These are phyloP conservation scores for Keiferia lycopersicella DNA, from an alignment of 2,888 invertebrate species.

Conservation along the genomic window DNA sequence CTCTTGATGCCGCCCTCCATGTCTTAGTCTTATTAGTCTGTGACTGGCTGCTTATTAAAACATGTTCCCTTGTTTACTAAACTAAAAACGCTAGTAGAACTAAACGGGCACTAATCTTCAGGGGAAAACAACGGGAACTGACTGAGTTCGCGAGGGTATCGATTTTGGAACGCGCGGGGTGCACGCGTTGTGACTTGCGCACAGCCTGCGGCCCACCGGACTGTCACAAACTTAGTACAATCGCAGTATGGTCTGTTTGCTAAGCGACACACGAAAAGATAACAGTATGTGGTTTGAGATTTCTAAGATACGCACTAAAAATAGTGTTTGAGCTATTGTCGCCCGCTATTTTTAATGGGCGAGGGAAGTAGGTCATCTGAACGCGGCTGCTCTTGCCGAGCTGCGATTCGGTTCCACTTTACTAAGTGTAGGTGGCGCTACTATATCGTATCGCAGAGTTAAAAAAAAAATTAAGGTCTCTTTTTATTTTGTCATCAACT, in stretches of 20 bases:
- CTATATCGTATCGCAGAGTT: background rate
- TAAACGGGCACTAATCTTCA: conserved; percentile 58
- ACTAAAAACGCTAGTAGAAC: conserved; percentile 68
- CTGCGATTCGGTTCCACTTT: conserved; percentile 37
- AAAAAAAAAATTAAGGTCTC: no score
- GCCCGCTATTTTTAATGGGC: conserved; percentile 75
- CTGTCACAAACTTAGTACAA: background rate
- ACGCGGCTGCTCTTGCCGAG: conserved; percentile 42
- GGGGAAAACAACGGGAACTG: conserved; percentile 62
- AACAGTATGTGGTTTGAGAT: conserved; percentile 63
- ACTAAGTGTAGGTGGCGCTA: conserved; percentile 46
- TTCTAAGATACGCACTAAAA: conserved; percentile 74
- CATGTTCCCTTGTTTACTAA: conserved; percentile 79
- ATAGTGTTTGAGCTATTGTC: conserved; percentile 79
- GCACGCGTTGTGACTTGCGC: conserved; percentile 18
- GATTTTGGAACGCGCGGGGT: conserved; percentile 41
- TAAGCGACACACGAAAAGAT: conserved; percentile 50
- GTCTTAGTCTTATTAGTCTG: background rate
- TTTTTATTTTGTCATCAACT: no score
- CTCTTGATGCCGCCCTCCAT: conserved; percentile 72
- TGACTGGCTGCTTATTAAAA: conserved; percentile 45
- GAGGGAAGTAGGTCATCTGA: conserved; percentile 71
- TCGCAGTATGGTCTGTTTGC: no score
- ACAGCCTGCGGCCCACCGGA: background rate
- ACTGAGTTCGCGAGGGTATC: conserved; percentile 47